These are phyloP conservation scores for Plutomurus gul DNA, from an alignment of 1,140 invertebrate genomes.

Conservation along the genomic window DNA sequence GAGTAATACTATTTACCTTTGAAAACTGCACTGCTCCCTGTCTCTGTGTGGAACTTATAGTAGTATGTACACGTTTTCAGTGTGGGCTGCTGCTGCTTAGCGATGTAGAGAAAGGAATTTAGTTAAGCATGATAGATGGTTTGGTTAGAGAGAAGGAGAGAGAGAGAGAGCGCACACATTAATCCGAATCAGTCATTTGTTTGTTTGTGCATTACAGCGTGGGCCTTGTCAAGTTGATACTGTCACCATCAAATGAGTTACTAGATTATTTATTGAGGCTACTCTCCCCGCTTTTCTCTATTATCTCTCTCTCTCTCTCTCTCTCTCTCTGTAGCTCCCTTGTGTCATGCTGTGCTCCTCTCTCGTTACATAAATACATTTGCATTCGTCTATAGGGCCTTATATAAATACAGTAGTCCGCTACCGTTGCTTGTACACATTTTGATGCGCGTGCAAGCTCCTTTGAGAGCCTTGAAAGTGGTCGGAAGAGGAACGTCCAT, in stretches of 20 bases:
- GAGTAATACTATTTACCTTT: too few relatives aligned
- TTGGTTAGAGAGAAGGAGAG: background rate
- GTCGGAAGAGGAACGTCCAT: too few relatives aligned
- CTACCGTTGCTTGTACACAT: too few relatives aligned
- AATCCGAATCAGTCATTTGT: conserved; percentile 14
- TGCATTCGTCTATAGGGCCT: too few relatives aligned
- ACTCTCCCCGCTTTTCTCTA: background rate
- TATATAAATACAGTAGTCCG: too few relatives aligned
- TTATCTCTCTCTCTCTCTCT: background rate
- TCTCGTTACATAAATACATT: background rate
- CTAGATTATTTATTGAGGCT: background rate
- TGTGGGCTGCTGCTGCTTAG: too few relatives aligned
- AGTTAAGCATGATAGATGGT: background rate
- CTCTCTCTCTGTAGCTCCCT: background rate
- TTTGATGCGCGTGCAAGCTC: too few relatives aligned
- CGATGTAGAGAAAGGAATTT: background rate
- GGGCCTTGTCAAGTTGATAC: conserved; percentile 1
- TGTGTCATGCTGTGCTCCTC: background rate
- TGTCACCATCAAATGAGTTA: conserved; percentile 10
- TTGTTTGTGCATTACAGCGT: conserved; percentile 5
- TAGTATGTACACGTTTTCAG: too few relatives aligned
- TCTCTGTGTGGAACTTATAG: too few relatives aligned
- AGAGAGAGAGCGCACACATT: background rate
- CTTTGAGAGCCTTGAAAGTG: too few relatives aligned
- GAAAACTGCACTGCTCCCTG: too few relatives aligned